Conservation (phyloP, 2,113 vertebrate genomes). For the Gavia stellata region DNA sequence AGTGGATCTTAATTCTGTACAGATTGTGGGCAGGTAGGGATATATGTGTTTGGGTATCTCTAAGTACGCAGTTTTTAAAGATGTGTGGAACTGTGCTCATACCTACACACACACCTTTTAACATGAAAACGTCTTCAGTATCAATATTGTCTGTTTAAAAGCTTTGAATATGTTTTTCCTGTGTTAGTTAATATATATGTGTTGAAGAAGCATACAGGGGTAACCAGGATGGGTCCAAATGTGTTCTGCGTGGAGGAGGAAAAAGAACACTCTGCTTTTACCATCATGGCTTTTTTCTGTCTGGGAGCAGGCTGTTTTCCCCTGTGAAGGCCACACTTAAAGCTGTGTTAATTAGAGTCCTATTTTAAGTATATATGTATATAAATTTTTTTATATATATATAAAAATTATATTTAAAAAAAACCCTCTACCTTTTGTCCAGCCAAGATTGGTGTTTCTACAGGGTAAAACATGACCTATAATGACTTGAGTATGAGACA, state of each 20-base stretch:
- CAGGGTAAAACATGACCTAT: not conserved
- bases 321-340: not conserved
- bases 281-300: not conserved
- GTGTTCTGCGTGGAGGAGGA: not conserved
- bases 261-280: not conserved
- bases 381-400: not conserved
- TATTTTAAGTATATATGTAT: not conserved
- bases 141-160: not conserved
- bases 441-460: not conserved
- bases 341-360: not conserved
- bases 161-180: not conserved
- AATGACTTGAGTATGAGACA: not conserved
- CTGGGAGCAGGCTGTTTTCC: not conserved
- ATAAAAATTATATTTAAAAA: not conserved
- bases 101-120: not conserved
- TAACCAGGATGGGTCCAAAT: not conserved
- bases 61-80: not conserved
- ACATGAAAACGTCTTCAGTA: rapidly evolving
- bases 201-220: not conserved
- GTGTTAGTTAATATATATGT: not conserved
- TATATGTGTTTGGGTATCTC: not conserved
- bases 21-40: not conserved
- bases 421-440: not conserved
- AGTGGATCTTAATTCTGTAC: not conserved
- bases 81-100: not conserved